Evolutionary conservation across 1,140 invertebrate species (phyloP).

Genomic region (Portunus trituberculatus): DNA sequence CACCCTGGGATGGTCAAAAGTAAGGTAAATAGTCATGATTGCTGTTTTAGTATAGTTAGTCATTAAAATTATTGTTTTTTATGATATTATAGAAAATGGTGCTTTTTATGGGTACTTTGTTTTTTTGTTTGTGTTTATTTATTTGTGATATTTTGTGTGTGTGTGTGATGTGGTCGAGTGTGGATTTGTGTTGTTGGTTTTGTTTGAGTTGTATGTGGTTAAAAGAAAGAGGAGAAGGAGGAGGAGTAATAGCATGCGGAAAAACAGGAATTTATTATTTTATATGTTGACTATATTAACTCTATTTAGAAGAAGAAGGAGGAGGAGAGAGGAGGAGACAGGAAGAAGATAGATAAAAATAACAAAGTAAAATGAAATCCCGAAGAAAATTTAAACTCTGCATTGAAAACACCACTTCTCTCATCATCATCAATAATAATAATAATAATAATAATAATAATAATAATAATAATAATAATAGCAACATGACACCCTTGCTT

Average conservation of each 20-base stretch:
- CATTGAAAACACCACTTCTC: too few species aligned
- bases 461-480: background rate
- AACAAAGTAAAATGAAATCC: background rate
- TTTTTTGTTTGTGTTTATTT: background rate
- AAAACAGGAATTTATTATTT: too few species aligned
- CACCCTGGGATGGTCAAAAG: background rate
- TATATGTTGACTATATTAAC: too few species aligned
- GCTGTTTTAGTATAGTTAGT: constrained; percentile 7
- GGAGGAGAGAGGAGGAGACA: background rate
- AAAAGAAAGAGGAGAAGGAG: too few species aligned
- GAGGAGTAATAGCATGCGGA: too few species aligned
- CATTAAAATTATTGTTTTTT: background rate
- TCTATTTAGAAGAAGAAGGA: background rate
- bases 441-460: background rate
- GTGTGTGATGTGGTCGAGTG: too few species aligned
- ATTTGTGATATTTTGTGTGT: too few species aligned
- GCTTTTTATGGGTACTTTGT: background rate
- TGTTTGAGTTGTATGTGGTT: too few species aligned
- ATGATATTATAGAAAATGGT: background rate
- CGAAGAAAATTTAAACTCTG: too few species aligned
- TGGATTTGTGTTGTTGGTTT: too few species aligned
- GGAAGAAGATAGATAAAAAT: background rate
- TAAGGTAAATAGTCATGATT: background rate
- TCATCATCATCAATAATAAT: background rate
- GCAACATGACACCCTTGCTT: too few species aligned